These are phyloP conservation scores for Syndactyla subalaris DNA, from an alignment of 2,797 vertebrate genomes.

Conservation along the genomic window DNA sequence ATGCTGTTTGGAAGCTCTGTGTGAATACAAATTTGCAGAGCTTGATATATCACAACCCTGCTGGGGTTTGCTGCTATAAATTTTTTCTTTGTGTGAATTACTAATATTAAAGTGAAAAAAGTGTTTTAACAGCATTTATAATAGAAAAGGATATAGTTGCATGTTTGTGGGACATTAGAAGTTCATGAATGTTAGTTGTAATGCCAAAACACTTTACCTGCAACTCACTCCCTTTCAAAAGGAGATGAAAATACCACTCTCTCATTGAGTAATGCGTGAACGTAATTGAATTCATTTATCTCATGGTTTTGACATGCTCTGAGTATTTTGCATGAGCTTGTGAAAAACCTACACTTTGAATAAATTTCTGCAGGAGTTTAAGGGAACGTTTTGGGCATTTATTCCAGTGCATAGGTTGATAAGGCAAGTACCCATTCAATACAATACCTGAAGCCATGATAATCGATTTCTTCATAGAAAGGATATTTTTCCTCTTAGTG, in stretches of 20 bases:
- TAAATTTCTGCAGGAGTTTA: background rate
- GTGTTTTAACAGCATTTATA: conserved; percentile 63
- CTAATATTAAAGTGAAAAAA: conserved; percentile 25
- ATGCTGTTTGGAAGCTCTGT: background rate
- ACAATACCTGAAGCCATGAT: background rate
- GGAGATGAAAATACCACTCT: conserved; percentile 36
- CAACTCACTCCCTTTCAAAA: conserved; percentile 45
- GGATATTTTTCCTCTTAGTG: background rate
- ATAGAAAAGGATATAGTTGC: conserved; percentile 45
- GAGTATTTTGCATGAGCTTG: background rate
- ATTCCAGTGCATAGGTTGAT: background rate
- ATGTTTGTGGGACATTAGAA: conserved; percentile 48
- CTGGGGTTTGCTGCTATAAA: background rate
- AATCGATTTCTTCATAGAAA: background rate
- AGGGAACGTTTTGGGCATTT: background rate
- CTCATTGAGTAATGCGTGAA: conserved; percentile 8
- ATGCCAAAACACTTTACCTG: conserved; percentile 28
- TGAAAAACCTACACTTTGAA: background rate
- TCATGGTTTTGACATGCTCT: conserved; percentile 41
- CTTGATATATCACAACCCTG: background rate
- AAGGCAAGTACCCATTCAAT: background rate
- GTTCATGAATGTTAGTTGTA: conserved; percentile 34
- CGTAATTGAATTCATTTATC: conserved; percentile 35
- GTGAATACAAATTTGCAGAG: background rate
- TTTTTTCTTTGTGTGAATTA: background rate